Conservation (phyloP, 2,113 vertebrate species). For the Cyanistes caeruleus region DNA sequence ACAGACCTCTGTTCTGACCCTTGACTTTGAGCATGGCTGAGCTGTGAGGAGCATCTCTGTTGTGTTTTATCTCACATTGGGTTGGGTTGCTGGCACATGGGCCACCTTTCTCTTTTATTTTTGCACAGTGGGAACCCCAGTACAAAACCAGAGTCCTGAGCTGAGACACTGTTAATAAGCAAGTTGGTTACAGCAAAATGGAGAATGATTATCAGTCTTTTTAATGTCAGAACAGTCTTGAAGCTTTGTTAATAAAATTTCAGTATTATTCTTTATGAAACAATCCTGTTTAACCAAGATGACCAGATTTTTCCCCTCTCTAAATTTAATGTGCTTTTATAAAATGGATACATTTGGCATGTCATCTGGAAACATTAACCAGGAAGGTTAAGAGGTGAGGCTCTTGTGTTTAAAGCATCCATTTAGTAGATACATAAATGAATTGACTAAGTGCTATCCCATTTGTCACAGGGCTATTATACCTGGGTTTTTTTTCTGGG, state of each 20-base stretch:
- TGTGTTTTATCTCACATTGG: neutral
- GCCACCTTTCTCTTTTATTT: neutral
- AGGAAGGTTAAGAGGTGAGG: constrained; percentile 28
- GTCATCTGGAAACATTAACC: constrained; percentile 27
- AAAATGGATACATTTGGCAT: neutral
- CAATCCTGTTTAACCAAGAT: neutral
- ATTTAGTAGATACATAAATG: constrained; percentile 18
- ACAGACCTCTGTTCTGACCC: neutral
- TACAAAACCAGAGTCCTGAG: neutral
- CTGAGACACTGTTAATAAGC: neutral
- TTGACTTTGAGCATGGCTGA: neutral
- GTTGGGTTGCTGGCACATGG: neutral
- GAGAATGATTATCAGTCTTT: neutral
- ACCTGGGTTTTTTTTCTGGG: constrained; percentile 9
- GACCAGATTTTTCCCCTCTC: neutral
- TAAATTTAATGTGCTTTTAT: constrained; percentile 33
- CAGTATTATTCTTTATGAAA: neutral
- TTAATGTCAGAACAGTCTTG: neutral
- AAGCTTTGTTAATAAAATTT: neutral
- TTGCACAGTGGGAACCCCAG: neutral
- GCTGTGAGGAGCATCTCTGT: neutral
- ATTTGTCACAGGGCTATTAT: constrained; percentile 49
- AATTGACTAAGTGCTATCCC: constrained; percentile 6
- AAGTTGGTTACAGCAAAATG: neutral
- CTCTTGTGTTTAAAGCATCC: constrained; percentile 10